A percentile compares a stretch with the other conserved stretches of the same genome.
Conservation (phyloP, 2,113 vertebrate species). For the Nymphicus hollandicus region DNA sequence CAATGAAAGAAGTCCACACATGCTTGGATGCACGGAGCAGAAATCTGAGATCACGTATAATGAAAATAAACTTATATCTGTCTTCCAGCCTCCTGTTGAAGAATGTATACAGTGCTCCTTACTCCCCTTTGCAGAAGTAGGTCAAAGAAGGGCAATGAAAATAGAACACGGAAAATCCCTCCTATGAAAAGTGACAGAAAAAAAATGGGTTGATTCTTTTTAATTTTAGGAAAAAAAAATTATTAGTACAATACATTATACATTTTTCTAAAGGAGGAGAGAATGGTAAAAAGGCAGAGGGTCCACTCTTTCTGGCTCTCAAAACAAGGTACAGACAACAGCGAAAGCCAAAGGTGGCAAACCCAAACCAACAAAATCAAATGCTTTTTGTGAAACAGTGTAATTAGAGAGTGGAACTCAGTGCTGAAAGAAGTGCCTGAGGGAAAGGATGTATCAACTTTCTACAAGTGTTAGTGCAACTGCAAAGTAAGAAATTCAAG, state of each 20-base stretch:
- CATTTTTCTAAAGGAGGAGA: background rate
- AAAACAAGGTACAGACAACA: background rate
- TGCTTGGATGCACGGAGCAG: background rate
- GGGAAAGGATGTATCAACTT: background rate
- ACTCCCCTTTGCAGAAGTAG: background rate
- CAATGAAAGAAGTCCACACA: background rate
- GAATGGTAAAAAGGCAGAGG: background rate
- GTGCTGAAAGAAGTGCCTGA: background rate
- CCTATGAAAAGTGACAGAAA: background rate
- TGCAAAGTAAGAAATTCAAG: background rate
- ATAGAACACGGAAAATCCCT: slow-evolving; percentile 16
- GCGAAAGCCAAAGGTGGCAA: background rate
- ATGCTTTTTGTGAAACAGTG: background rate
- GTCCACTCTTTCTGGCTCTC: background rate
- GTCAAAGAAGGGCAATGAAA: slow-evolving; percentile 31
- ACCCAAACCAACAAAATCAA: slow-evolving; percentile 12
- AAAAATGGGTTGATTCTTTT: background rate
- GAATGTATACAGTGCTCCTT: background rate
- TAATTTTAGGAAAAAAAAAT: slow-evolving; percentile 14
- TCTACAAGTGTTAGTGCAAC: background rate
- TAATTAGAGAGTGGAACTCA: slow-evolving; percentile 1
- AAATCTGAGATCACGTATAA: background rate
- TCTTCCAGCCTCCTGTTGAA: background rate
- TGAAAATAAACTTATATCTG: background rate
- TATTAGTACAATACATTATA: background rate